A percentile compares a stretch with the other conserved stretches of the same genome.
Evolutionary conservation across 2,113 vertebrate species (phyloP).

Genomic region (Tenebrosternarchus preto): DNA sequence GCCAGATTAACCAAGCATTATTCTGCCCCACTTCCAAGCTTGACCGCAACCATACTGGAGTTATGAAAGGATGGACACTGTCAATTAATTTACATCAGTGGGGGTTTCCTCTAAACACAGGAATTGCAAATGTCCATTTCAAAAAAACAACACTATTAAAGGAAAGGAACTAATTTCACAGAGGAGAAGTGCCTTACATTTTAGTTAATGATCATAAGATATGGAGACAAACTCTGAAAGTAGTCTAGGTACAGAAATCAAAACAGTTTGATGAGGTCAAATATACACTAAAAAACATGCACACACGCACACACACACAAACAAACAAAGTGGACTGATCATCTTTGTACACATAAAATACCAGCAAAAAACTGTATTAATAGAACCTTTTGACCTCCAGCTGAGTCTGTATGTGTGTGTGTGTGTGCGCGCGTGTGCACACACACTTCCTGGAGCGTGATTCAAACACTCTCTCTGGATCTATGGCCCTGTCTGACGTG

Average conservation of each 20-base stretch:
- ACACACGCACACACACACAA: neutral
- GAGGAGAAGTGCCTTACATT: neutral
- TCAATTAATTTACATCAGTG: neutral
- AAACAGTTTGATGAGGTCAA: no score
- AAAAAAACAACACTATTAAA: neutral
- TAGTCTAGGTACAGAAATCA: no score
- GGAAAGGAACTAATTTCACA: neutral
- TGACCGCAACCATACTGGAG: slow-evolving; percentile 3
- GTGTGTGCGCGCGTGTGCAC: neutral
- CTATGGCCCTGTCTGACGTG: slow-evolving; percentile 25
- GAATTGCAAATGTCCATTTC: neutral
- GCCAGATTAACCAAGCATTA: slow-evolving; percentile 7
- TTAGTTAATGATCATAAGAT: neutral
- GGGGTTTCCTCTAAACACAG: neutral
- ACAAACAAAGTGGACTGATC: no score
- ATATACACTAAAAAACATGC: neutral
- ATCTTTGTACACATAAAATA: neutral
- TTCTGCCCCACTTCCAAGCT: neutral
- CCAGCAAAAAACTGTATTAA: neutral
- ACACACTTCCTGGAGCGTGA: slow-evolving; percentile 33
- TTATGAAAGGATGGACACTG: neutral
- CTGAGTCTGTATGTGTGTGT: slow-evolving; percentile 14
- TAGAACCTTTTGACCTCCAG: slow-evolving; percentile 25
- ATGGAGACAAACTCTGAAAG: neutral
- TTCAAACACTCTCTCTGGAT: slow-evolving; percentile 28